Evolutionary conservation across 2,113 vertebrate species (phyloP), one percentile per base, ranked within the genome.

Genomic region (zebrafish (Danio rerio)): DNA sequence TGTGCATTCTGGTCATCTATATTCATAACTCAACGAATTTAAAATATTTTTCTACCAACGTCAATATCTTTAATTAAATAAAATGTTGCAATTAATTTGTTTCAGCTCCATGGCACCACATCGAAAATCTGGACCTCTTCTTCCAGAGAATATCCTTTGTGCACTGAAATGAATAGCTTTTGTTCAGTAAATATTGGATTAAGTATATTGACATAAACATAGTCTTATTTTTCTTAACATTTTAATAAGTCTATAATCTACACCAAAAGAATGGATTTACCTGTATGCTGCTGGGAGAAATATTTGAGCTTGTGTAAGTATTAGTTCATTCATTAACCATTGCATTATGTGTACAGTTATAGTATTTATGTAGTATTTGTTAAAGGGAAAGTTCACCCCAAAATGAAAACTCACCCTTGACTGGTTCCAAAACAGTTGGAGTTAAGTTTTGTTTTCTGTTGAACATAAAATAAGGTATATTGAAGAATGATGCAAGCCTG

Each of bases 211-310:
- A 50, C 13, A 42, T 65, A 6, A 42, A 53, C 9, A 53, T 9
- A 7, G 11, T 53, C 7, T 12, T 20, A n/a, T 56, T 58, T 74
- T 83, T 81, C 85, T 87, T 93, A 84, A 92, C 92, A 84, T 31
- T 87, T 89, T 90, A 84, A 87, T 81, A 99, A 95, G 90, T 99
- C 81, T 99, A 99, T 95, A 98, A 98, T 88, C 92, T 99, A 84
- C 98, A 99, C 87, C 98, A 99, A 94, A 99, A 99, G 94, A 99
- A 99, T 93, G 98, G 98, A 86, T 99, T 99, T 89, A 98, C 96
- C 9, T 99, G 98, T 86, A 99, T 99, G 98, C 94, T 99, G 63
- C 92, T 99, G 10, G 96, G 96, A 72, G 98, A 99, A 92, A 93
- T 99, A 85, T 99, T 99, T 90, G 98, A 99, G 86, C 94, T 99